Percentiles rank a stretch among this genome's conserved stretches.
phyloP scores from a whole-genome alignment of 92 coral and sea anemone genomes.

The Ricordea florida region DNA sequence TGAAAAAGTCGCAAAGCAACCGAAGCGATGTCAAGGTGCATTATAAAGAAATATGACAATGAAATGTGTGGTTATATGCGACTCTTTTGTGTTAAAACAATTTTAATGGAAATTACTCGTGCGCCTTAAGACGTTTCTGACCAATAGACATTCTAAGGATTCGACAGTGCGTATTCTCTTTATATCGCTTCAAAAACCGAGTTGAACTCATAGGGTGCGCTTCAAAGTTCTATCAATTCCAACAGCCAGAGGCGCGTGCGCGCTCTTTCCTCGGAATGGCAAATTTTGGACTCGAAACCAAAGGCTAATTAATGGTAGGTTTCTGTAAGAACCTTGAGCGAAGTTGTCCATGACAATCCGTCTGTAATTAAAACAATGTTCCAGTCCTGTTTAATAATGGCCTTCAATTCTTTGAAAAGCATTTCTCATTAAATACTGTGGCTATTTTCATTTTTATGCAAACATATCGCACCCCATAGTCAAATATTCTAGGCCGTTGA shows the following conservation, averaged over 20 bases:
- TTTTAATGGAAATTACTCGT: constrained; percentile 31
- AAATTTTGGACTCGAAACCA: no score
- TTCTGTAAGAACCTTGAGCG: no score
- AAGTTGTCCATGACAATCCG: constrained; percentile 72
- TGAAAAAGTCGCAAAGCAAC: background rate
- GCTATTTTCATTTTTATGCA: constrained; percentile 52
- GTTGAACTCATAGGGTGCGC: background rate
- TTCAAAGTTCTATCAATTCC: background rate
- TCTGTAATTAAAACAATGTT: constrained; percentile 70
- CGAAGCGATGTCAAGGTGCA: background rate
- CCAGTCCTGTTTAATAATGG: constrained; percentile 59
- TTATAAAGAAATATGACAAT: background rate
- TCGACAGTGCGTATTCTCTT: background rate
- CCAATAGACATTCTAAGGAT: constrained; percentile 2
- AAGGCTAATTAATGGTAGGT: no score
- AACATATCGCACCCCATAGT: constrained; percentile 56
- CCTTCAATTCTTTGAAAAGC: constrained; percentile 54
- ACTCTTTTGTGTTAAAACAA: constrained; percentile 9
- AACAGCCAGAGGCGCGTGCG: background rate
- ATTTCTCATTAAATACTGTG: constrained; percentile 66
- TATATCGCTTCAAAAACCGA: background rate
- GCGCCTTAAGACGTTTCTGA: background rate
- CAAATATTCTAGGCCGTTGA: constrained; percentile 38
- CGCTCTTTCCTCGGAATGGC: background rate
- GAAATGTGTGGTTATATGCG: background rate